phyloP scores from a whole-genome alignment of 37 sponge, comb jelly and placozoan species.

The Hormiphora californensis region DNA sequence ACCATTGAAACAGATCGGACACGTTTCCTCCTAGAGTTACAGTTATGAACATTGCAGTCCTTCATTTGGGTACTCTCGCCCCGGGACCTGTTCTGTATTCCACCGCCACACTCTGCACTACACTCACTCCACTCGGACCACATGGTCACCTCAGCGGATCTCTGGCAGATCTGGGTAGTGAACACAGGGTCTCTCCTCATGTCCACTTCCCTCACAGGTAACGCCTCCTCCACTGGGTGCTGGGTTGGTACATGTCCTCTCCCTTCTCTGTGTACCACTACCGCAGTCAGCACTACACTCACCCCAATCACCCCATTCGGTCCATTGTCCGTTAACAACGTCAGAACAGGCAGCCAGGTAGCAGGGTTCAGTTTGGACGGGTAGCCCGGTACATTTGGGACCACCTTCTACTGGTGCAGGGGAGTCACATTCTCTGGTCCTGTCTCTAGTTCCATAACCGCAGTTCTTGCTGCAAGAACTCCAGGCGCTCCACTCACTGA shows the following conservation, averaged over 20 bases:
- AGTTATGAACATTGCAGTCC: slow-evolving; percentile 19
- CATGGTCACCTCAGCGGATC: background rate
- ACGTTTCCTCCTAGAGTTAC: background rate
- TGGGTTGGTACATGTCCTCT: slow-evolving; percentile 35
- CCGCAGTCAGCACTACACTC: slow-evolving; percentile 25
- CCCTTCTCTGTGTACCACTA: background rate
- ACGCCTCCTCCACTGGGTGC: slow-evolving; percentile 24
- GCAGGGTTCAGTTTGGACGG: background rate
- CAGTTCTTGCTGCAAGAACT: background rate
- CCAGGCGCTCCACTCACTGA: slow-evolving; percentile 10
- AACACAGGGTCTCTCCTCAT: background rate
- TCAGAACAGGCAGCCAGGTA: background rate
- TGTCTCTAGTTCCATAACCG: slow-evolving; percentile 1
- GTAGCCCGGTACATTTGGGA: background rate
- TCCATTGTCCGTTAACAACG: slow-evolving; percentile 24
- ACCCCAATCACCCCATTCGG: slow-evolving; percentile 3
- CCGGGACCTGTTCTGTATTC: background rate
- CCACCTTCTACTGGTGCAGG: background rate
- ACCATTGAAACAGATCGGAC: background rate
- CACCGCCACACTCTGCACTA: slow-evolving; percentile 12
- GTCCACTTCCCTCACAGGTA: slow-evolving; percentile 32
- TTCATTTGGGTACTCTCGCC: background rate
- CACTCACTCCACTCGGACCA: slow-evolving; percentile 48
- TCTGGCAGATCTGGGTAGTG: slow-evolving; percentile 1
- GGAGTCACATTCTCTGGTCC: background rate